phyloP scores from a whole-genome alignment of 2,113 vertebrate species.

The Baryphthengus martii region DNA sequence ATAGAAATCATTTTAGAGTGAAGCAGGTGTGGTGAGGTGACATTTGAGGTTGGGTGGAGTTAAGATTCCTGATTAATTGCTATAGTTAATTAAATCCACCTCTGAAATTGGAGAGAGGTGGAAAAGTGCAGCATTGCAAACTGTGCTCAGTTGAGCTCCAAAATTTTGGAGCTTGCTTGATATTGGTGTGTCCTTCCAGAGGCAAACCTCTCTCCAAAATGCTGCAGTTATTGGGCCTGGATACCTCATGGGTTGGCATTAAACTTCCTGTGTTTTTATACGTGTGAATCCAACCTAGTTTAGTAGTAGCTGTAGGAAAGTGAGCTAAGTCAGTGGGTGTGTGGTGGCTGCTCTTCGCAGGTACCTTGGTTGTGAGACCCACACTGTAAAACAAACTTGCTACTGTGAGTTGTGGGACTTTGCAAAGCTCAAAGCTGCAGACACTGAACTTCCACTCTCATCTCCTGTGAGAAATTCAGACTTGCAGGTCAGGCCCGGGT shows the following conservation, averaged over 20 bases:
- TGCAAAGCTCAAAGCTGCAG: not conserved
- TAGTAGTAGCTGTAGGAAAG: not conserved
- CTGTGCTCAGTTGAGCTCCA: not conserved
- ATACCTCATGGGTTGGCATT: not conserved
- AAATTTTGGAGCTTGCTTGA: not conserved
- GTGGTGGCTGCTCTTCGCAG: not conserved
- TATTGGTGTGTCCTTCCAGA: not conserved
- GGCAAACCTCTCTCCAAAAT: not conserved
- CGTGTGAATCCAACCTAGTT: not conserved
- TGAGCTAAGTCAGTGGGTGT: not conserved
- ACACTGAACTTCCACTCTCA: not conserved
- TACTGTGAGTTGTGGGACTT: not conserved
- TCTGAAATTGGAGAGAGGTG: not conserved
- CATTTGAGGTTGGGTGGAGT: conserved; percentile 15
- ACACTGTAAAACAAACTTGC: not conserved
- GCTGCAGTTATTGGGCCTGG: not conserved
- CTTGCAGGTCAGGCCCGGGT: not conserved
- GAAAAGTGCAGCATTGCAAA: not conserved
- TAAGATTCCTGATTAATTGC: conserved; percentile 20
- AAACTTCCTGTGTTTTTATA: not conserved
- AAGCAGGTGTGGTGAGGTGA: not conserved
- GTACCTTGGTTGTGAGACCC: not conserved
- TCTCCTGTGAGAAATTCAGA: not conserved
- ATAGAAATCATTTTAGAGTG: not conserved
- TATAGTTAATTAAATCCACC: conserved; percentile 13